phyloP scores from a whole-genome alignment of 2,888 invertebrate species.

The Cremastinae sp. region DNA sequence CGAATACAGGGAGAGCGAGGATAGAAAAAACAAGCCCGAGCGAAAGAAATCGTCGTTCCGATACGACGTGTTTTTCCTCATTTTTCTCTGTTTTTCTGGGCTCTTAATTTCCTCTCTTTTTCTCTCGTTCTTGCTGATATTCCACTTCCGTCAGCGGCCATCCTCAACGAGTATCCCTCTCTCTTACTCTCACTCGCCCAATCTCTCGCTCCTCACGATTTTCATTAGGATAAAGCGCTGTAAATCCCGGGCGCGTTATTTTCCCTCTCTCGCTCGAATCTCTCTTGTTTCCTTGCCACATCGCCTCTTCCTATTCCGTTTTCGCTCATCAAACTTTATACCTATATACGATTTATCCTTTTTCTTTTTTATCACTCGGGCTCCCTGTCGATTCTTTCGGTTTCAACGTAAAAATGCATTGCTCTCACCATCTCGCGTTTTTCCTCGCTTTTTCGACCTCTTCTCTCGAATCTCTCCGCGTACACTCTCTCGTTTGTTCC shows the following conservation, averaged over 20 bases:
- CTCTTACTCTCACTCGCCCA: no score
- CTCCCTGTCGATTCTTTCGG: conserved; percentile 5
- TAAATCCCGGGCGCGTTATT: conserved; percentile 69
- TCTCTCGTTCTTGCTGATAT: conserved; percentile 67
- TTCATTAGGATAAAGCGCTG: conserved; percentile 76
- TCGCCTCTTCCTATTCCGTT: conserved; percentile 61
- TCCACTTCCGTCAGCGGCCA: conserved; percentile 68
- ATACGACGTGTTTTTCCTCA: conserved; percentile 13
- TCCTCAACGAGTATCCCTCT: conserved; percentile 64
- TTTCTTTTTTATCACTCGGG: conserved; percentile 34
- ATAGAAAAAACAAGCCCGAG: no score
- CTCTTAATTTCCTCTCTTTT: conserved; percentile 4
- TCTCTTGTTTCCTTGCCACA: conserved; percentile 64
- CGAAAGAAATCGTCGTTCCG: no score
- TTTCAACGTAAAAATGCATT: not conserved
- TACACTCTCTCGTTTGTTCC: conserved; percentile 52
- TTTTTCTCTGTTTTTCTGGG: conserved; percentile 19
- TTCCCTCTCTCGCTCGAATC: no score
- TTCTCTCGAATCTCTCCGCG: no score
- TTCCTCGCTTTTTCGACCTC: conserved; percentile 8
- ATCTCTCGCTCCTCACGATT: conserved; percentile 67
- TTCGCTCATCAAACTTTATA: conserved; percentile 36
- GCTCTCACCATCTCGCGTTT: conserved; percentile 8
- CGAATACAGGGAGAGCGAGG: no score
- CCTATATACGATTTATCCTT: conserved; percentile 8